Base-by-base conservation (phyloP, 2,888 invertebrate species). In the Nysson spinosus region DNA sequence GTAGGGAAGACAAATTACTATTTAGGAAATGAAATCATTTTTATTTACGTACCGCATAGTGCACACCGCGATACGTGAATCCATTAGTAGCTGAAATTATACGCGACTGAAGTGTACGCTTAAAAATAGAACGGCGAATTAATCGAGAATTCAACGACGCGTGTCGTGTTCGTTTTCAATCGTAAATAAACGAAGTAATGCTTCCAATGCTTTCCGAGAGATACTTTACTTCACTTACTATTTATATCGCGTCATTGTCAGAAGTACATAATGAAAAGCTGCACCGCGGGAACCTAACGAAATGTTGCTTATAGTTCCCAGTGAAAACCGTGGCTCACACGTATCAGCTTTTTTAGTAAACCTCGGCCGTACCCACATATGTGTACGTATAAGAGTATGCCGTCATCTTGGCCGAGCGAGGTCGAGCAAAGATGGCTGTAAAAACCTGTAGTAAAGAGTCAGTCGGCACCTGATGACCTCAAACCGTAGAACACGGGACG, bases 381-480 rank as follows among this genome's bases (percentile, higher is more conserved):
- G 16, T 39, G 7, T 28, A 26, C 35, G 9, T 14, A 34, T 7
- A 16, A 30, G 16, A 30, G 16, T 11, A 22, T 54, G 43, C 34
- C 54, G 63, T 69, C 56, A 58, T 52, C 20, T 32, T 32, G 30
- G 19, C 11, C 34, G 55, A 30, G 17, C 69, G 52, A 56, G 69
- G 65, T 46, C 71, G 57, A 40, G 54, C 54, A 42, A 49, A 58
- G 43, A 65, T 55, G 22, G 30, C 52, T 32, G 69, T 68, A 58
- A 75, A 75, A 75, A 69, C 61, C 57, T 57, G 60, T 50, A 56
- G 58, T 69, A 72, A 62, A 66, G 50, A 69, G 42, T 47, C 56
- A 44, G 49, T 49, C 49, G 19, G 52, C 58, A 76, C 73, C 64
- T 69, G 75, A 75, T 75, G 76, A 75, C 66, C 72, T 75, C 73